Percentiles rank a stretch among this genome's conserved stretches.
Conservation (phyloP, 2,113 vertebrate species). For the Corapipo altera region DNA sequence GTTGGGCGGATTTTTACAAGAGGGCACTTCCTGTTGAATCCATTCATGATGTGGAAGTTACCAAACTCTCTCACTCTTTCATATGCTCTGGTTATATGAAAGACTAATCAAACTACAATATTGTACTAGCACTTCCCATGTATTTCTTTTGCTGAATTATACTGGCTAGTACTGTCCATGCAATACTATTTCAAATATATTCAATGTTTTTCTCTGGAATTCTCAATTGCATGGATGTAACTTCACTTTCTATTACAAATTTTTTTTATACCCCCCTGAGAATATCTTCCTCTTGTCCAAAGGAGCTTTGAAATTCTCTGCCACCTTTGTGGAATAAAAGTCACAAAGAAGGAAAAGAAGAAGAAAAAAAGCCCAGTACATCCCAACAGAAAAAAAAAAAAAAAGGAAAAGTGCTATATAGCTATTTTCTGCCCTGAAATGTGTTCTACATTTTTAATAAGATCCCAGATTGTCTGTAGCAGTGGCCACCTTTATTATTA, state of each 20-base stretch:
- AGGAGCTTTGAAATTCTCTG: not conserved
- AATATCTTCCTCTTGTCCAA: not conserved
- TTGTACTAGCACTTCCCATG: not conserved
- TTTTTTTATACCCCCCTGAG: not conserved
- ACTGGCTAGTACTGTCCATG: not conserved
- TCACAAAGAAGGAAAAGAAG: not conserved
- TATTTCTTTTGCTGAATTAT: not conserved
- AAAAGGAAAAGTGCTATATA: slow-evolving; percentile 55
- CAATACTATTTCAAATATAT: not conserved
- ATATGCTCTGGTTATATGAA: not conserved
- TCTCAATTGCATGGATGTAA: not conserved
- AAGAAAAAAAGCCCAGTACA: not conserved
- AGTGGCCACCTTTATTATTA: slow-evolving; percentile 63
- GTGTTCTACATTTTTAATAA: slow-evolving; percentile 77
- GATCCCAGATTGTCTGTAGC: slow-evolving; percentile 75
- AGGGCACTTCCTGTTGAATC: not conserved
- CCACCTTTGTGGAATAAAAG: slow-evolving; percentile 9
- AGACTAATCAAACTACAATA: not conserved
- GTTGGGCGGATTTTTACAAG: not conserved
- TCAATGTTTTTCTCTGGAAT: not conserved
- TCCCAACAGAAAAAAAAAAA: not conserved
- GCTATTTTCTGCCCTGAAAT: slow-evolving; percentile 71
- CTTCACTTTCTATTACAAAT: not conserved
- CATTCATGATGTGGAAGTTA: not conserved
- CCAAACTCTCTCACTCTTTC: not conserved